Evolutionary conservation across 1,140 invertebrate species (phyloP).

Genomic region (Drosophila yakuba): DNA sequence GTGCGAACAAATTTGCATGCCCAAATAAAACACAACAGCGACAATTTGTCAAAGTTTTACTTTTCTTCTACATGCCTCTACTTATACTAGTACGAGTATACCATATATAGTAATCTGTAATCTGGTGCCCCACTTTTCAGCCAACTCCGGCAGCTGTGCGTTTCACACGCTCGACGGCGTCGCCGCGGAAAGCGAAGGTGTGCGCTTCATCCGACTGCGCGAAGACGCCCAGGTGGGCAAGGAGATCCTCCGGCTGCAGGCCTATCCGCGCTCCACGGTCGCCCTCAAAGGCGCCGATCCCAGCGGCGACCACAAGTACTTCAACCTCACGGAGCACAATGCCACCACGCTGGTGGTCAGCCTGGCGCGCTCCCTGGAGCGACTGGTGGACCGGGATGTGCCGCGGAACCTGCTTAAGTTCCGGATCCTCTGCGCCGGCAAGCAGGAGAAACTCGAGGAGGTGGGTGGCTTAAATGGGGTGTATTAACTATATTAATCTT

Average conservation of each 20-base stretch:
- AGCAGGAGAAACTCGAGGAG: conserved; percentile 84
- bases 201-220: conserved; percentile 80
- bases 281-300: conserved; percentile 64
- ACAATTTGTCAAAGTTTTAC: conserved; percentile 69
- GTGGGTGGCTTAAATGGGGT: conserved; percentile 48
- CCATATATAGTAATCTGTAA: conserved; percentile 42
- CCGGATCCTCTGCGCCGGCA: conserved; percentile 87
- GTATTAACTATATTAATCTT: too few relatives aligned
- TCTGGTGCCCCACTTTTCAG: conserved; percentile 58
- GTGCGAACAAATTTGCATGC: conserved; percentile 69
- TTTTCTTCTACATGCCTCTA: conserved; percentile 18
- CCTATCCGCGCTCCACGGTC: conserved; percentile 76
- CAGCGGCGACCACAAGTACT: conserved; percentile 82
- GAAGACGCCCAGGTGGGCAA: conserved; percentile 79
- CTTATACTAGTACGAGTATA: too few relatives aligned
- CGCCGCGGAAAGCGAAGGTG: conserved; percentile 78
- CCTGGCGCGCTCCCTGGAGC: conserved; percentile 90
- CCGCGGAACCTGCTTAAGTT: conserved; percentile 94
- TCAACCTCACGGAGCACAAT: conserved; percentile 85
- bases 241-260: conserved; percentile 77
- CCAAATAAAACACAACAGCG: conserved; percentile 42
- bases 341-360: conserved; percentile 90
- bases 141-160: conserved; percentile 56
- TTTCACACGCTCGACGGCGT: conserved; percentile 80
- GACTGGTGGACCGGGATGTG: conserved; percentile 91